A percentile compares a stretch with the other conserved stretches of the same genome.
Conservation (phyloP, 1,140 invertebrate genomes). For the Pogonomyrmex barbatus region DNA sequence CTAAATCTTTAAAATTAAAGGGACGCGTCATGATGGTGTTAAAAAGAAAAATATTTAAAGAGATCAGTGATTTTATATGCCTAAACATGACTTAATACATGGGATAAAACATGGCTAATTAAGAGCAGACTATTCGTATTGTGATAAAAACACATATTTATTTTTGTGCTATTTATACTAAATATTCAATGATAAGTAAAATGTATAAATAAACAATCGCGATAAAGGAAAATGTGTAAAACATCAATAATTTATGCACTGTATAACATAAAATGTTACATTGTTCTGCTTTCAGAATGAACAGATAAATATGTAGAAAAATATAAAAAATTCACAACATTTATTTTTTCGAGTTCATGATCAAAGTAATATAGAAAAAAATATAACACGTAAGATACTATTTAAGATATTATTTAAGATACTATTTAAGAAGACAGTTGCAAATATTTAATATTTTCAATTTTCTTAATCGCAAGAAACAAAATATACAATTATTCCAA, state of each 20-base stretch:
- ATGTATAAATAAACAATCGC: background rate
- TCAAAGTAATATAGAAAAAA: too few relatives aligned
- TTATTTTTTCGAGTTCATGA: too few relatives aligned
- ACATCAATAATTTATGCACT: background rate
- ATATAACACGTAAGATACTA: too few relatives aligned
- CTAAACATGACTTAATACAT: background rate
- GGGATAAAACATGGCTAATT: background rate
- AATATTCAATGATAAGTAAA: conserved; percentile 4
- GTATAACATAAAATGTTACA: background rate
- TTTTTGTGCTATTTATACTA: conserved; percentile 15
- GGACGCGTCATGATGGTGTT: background rate
- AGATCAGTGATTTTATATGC: background rate
- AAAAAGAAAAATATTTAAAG: background rate
- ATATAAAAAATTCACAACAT: background rate
- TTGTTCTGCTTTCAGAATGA: background rate
- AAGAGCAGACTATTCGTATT: background rate
- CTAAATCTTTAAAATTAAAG: conserved; percentile 17
- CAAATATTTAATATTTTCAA: too few relatives aligned
- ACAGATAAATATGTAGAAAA: background rate
- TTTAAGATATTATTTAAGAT: too few relatives aligned
- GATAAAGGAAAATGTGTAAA: conserved; percentile 6
- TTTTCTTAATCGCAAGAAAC: background rate
- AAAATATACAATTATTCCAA: background rate
- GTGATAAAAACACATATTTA: conserved; percentile 14
- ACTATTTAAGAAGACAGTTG: too few relatives aligned